Conservation (phyloP, 2,888 invertebrate species). For the Cephus sareptanus region DNA sequence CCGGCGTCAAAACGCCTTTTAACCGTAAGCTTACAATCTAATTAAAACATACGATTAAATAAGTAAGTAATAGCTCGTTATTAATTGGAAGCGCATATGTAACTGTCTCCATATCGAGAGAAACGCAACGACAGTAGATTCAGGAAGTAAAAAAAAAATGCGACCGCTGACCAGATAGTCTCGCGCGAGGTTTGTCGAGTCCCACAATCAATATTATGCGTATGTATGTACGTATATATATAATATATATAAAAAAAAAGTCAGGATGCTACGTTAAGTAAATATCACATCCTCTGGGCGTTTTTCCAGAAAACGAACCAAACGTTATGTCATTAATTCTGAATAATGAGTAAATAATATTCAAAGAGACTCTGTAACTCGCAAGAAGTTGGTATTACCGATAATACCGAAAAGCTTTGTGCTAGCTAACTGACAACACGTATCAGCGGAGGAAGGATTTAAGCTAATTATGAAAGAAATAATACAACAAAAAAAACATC, state of each 20-base stretch:
- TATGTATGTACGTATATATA: background rate
- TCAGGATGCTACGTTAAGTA: background rate
- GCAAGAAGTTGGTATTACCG: background rate
- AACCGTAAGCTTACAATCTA: constrained; percentile 44
- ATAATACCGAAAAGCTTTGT: background rate
- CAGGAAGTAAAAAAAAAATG: background rate
- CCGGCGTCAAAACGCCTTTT: constrained; percentile 9
- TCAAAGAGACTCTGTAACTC: background rate
- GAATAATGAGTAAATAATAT: background rate
- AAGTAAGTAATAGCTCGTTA: constrained; percentile 41
- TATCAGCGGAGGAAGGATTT: background rate
- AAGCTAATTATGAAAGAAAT: background rate
- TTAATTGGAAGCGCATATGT: constrained; percentile 42
- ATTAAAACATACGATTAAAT: constrained; percentile 42
- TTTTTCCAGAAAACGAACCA: background rate
- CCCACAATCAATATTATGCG: background rate
- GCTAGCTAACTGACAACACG: background rate
- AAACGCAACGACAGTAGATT: background rate
- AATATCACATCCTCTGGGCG: background rate
- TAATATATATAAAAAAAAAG: background rate
- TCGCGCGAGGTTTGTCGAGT: background rate
- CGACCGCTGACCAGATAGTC: background rate
- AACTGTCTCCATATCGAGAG: background rate
- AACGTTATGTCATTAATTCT: background rate
- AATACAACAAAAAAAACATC: background rate